Conservation (phyloP, 2,888 invertebrate genomes). For the Steinernema hermaphroditum region DNA sequence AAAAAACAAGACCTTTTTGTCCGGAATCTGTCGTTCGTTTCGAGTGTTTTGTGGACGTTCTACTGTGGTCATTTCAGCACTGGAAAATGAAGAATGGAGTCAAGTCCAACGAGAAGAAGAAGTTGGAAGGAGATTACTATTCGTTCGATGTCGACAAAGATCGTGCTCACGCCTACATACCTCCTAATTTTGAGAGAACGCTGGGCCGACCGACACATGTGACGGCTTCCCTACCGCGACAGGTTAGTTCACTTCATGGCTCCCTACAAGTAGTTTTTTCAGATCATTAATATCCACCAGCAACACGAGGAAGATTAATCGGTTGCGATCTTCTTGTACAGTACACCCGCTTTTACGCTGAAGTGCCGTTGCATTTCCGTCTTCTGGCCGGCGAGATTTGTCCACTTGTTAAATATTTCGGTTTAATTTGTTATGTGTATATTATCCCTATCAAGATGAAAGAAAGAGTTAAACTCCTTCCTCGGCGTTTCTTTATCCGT, state of each 20-base stretch:
- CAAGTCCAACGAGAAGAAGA: slow-evolving; percentile 44
- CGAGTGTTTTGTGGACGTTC: too few species aligned
- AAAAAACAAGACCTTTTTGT: too few species aligned
- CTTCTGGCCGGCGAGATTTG: not conserved
- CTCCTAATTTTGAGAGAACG: slow-evolving; percentile 48
- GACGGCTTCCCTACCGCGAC: slow-evolving; percentile 53
- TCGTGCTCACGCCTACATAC: slow-evolving; percentile 41
- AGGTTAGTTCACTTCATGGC: slow-evolving; percentile 42
- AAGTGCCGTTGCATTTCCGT: slow-evolving; percentile 12
- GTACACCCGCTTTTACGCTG: not conserved
- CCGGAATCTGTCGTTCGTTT: too few species aligned
- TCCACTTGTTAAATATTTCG: slow-evolving; percentile 16
- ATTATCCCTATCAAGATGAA: not conserved
- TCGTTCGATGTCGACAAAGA: slow-evolving; percentile 47
- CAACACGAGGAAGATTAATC: slow-evolving; percentile 39
- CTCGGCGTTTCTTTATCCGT: not conserved
- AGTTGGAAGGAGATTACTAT: slow-evolving; percentile 43
- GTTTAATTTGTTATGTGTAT: not conserved
- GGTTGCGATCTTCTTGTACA: slow-evolving; percentile 10
- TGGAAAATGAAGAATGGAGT: slow-evolving; percentile 48
- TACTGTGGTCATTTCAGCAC: slow-evolving; percentile 37
- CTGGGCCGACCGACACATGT: slow-evolving; percentile 49
- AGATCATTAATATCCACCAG: slow-evolving; percentile 49
- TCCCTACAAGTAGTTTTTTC: slow-evolving; percentile 31
- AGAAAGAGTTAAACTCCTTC: not conserved